Evolutionary conservation across 2,888 invertebrate genomes (phyloP).

Genomic region (Aleiodes leptofemur): DNA sequence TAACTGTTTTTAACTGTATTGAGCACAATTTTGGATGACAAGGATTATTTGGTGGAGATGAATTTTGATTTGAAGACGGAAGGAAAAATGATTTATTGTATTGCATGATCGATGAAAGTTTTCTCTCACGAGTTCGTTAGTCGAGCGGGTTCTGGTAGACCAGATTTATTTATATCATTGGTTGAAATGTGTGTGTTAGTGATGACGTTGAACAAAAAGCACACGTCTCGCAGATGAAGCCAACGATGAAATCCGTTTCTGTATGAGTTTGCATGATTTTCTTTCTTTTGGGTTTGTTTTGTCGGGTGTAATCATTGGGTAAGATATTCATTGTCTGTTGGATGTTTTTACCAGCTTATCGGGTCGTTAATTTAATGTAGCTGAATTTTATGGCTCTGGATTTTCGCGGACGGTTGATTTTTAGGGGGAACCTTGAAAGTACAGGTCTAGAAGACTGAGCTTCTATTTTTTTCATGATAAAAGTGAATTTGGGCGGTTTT

Average conservation of each 20-base stretch:
- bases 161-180: slow-evolving; percentile 15
- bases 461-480: background rate
- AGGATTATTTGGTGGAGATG: no score
- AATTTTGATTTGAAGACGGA: background rate
- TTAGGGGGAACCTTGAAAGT: background rate
- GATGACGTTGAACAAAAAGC: slow-evolving; percentile 11
- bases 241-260: background rate
- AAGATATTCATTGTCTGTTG: no score
- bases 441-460: background rate
- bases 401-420: background rate
- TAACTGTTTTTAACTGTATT: no score
- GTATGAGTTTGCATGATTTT: background rate
- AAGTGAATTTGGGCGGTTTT: background rate
- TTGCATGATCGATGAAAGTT: slow-evolving; percentile 14
- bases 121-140: slow-evolving; percentile 13
- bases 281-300: no score
- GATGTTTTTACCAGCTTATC: no score
- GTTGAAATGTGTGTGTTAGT: background rate
- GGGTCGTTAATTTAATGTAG: no score
- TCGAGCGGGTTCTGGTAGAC: background rate
- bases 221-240: background rate
- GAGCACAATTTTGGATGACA: no score
- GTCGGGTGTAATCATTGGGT: no score
- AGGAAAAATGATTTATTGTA: slow-evolving; percentile 16
- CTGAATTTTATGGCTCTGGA: no score